These are phyloP conservation scores for Sminthurides bifidus DNA, from an alignment of 1,140 invertebrate species.

Conservation along the genomic window DNA sequence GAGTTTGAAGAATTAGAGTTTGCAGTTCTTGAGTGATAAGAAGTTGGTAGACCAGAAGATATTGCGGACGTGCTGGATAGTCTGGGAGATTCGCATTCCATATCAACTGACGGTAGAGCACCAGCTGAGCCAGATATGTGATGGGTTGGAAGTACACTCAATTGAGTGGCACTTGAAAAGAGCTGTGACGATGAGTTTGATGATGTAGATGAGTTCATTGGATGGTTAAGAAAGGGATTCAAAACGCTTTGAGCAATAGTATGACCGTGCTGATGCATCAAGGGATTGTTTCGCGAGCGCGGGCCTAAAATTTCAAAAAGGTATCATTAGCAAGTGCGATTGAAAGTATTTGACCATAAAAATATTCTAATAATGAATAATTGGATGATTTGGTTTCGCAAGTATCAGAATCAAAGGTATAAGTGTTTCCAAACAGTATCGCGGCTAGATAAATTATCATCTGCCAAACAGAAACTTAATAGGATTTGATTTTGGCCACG, in stretches of 20 bases:
- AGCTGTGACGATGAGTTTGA: no score
- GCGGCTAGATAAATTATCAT: not conserved
- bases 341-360: not conserved
- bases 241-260: slow-evolving; percentile 7
- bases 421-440: not conserved
- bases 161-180: slow-evolving; percentile 7
- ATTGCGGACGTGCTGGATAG: slow-evolving; percentile 4
- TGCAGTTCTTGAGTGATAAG: slow-evolving; percentile 1
- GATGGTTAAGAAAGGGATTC: slow-evolving; percentile 11
- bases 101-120: slow-evolving; percentile 15
- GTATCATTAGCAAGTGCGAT: not conserved
- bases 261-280: slow-evolving; percentile 8
- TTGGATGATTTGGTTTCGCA: no score
- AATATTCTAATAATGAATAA: not conserved
- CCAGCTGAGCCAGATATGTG: slow-evolving; percentile 6
- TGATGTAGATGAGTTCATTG: not conserved
- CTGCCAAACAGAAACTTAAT: not conserved
- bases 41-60: not conserved
- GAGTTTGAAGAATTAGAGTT: not conserved
- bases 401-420: no score
- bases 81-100: slow-evolving; percentile 31
- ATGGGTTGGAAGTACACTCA: slow-evolving; percentile 7
- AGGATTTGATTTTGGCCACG: slow-evolving; percentile 1
- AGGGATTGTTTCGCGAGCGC: slow-evolving; percentile 5
- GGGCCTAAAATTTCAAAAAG: slow-evolving; percentile 2